Conservation (phyloP, 2,797 vertebrate species). For the Phataginus tricuspis region DNA sequence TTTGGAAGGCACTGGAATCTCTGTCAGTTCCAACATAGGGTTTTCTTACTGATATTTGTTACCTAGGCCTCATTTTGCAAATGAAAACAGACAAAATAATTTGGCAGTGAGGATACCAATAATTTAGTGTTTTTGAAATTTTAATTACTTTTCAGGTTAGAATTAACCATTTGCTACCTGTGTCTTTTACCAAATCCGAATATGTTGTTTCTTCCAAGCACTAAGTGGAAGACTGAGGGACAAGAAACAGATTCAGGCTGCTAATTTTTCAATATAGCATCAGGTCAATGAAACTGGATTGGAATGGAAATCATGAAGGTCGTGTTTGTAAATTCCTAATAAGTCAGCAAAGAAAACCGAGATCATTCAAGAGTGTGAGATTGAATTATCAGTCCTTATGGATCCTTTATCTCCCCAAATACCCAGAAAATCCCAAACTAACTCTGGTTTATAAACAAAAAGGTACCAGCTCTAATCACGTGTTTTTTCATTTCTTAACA, state of each 20-base stretch:
- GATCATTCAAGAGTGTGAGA: not conserved
- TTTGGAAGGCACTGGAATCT: not conserved
- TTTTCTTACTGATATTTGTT: conserved; percentile 49
- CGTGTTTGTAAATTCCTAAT: not conserved
- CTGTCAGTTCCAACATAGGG: not conserved
- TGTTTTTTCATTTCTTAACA: conserved; percentile 40
- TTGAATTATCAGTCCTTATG: conserved; percentile 18
- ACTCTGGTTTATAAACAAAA: conserved; percentile 12
- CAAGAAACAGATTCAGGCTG: not conserved
- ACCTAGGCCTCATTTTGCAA: conserved; percentile 28
- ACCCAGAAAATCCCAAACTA: conserved; percentile 34
- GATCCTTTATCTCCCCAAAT: not conserved
- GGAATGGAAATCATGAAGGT: not conserved
- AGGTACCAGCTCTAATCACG: not conserved
- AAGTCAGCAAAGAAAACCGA: not conserved
- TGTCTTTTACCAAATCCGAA: conserved; percentile 1
- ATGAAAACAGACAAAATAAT: not conserved
- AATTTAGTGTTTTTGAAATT: conserved; percentile 18
- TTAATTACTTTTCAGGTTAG: conserved; percentile 5
- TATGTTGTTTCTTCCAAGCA: not conserved
- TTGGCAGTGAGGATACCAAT: not conserved
- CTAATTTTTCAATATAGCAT: not conserved
- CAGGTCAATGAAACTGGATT: not conserved
- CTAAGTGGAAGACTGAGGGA: not conserved
- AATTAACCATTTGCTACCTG: not conserved